Evolutionary conservation across 2,113 vertebrate species (phyloP).

Genomic region (Callaeas wilsoni): DNA sequence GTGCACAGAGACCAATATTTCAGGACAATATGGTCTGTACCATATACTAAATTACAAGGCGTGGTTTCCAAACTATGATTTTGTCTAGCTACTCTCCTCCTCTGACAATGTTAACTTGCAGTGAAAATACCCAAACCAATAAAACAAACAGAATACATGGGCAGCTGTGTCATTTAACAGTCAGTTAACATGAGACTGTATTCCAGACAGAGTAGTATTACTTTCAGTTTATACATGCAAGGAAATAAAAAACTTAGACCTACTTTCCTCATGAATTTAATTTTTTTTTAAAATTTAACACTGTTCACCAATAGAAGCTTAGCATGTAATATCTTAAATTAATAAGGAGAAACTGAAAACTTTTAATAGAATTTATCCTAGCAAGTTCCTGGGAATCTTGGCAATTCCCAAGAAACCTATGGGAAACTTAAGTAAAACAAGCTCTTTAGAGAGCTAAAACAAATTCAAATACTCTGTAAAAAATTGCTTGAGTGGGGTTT

Average conservation of each 20-base stretch:
- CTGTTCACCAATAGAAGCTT: neutral
- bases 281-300: neutral
- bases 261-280: neutral
- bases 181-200: neutral
- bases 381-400: neutral
- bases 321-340: slow-evolving; percentile 7
- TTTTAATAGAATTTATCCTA: slow-evolving; percentile 37
- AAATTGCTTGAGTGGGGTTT: neutral
- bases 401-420: slow-evolving; percentile 37
- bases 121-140: neutral
- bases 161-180: neutral
- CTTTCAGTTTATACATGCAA: neutral
- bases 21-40: neutral
- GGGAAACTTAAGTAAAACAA: slow-evolving; percentile 45
- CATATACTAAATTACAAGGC: neutral
- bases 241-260: neutral
- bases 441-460: slow-evolving; percentile 6
- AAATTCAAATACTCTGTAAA: neutral
- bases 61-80: neutral
- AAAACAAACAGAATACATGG: neutral
- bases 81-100: neutral
- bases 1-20: neutral
- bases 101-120: neutral
- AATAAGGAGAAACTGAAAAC: slow-evolving; percentile 50
- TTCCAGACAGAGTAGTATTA: neutral